These are phyloP conservation scores for Cuniculus paca DNA, from an alignment of 2,797 vertebrate genomes.

Conservation along the genomic window DNA sequence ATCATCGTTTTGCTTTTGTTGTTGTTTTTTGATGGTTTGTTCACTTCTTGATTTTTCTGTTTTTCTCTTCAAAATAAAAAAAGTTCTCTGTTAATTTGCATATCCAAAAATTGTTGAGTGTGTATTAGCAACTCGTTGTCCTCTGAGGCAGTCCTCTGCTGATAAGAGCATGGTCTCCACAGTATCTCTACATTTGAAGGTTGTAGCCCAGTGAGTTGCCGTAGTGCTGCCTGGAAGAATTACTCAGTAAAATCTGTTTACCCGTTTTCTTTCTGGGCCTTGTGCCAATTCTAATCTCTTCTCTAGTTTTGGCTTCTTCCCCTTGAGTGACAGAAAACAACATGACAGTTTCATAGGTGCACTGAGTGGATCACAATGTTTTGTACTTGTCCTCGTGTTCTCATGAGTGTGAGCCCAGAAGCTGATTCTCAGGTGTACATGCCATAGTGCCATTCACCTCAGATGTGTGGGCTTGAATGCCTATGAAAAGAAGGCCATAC, in stretches of 20 bases:
- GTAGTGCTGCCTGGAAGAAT: conserved; percentile 30
- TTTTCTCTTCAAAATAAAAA: neutral
- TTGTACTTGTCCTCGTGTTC: neutral
- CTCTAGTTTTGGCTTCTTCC: neutral
- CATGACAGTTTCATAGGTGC: neutral
- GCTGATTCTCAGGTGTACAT: neutral
- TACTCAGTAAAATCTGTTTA: conserved; percentile 14
- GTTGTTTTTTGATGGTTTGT: too few species aligned
- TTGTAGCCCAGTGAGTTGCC: neutral
- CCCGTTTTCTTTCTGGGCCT: conserved; percentile 21
- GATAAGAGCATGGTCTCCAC: neutral
- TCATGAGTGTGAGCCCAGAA: neutral
- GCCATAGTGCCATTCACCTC: neutral
- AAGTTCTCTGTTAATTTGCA: neutral
- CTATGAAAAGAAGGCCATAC: neutral
- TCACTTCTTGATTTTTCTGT: too few species aligned
- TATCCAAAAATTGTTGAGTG: neutral
- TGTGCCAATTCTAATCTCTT: neutral
- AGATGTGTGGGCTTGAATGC: neutral
- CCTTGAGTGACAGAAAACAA: neutral
- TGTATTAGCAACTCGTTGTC: neutral
- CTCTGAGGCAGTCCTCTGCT: neutral
- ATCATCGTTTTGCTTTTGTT: too few species aligned
- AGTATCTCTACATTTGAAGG: neutral
- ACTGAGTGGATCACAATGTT: neutral